These are phyloP conservation scores for Macrotus californicus DNA, from an alignment of 2,113 vertebrate species.

Conservation along the genomic window DNA sequence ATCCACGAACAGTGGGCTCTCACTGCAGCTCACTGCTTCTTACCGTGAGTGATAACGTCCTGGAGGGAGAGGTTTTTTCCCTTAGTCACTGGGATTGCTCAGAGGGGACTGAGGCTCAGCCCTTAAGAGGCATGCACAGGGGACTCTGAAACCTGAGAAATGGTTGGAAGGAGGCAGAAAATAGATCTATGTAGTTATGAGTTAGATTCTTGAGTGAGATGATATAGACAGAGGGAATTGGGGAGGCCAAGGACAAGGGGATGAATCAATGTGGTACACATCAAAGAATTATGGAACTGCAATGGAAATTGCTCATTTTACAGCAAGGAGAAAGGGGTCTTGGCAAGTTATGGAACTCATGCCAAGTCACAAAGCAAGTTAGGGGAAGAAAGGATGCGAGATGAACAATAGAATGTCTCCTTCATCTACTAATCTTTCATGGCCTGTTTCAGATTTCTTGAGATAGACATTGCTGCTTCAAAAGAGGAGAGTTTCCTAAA, in stretches of 20 bases:
- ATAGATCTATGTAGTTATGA: not conserved
- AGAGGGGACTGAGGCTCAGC: not conserved
- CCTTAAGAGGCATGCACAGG: not conserved
- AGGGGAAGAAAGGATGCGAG: not conserved
- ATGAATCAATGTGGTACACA: not conserved
- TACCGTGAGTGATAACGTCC: not conserved
- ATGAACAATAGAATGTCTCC: not conserved
- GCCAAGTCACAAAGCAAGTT: not conserved
- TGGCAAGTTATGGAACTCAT: not conserved
- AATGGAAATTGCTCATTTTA: not conserved
- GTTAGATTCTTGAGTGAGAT: not conserved
- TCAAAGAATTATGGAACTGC: not conserved
- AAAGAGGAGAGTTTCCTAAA: not conserved
- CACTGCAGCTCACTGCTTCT: slow-evolving; percentile 32
- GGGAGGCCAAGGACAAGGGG: not conserved
- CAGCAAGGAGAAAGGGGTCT: not conserved
- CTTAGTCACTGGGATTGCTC: not conserved
- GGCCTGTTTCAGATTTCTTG: not conserved
- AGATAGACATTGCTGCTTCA: not conserved
- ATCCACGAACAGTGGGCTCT: slow-evolving; percentile 40
- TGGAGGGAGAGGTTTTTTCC: not conserved
- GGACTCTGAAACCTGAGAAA: not conserved
- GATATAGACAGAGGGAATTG: not conserved
- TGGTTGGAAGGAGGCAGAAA: not conserved
- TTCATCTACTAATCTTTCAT: not conserved